phyloP scores from a whole-genome alignment of 2,797 vertebrate genomes.

The Danio tinwini region DNA sequence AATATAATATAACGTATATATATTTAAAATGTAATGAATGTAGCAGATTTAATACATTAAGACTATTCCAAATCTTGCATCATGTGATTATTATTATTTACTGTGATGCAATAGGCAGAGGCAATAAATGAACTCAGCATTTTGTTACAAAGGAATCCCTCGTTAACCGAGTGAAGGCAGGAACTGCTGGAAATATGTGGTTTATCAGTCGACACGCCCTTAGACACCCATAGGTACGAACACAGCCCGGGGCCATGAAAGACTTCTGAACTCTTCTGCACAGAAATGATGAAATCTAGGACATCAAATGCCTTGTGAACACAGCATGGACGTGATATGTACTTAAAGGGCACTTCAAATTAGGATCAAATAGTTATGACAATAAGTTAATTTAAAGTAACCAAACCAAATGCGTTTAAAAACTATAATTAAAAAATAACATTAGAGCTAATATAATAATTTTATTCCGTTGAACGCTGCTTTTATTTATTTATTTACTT shows the following conservation, averaged over 20 bases:
- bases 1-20: neutral
- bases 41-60: no score
- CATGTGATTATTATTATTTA: neutral
- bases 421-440: neutral
- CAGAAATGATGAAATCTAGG: neutral
- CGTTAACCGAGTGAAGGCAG: conserved; percentile 56
- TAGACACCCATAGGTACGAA: conserved; percentile 52
- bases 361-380: neutral
- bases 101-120: neutral
- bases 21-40: neutral
- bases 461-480: neutral
- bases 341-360: neutral
- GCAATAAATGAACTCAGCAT: neutral
- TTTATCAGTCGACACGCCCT: conserved; percentile 59
- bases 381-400: neutral
- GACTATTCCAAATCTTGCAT: neutral
- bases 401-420: neutral
- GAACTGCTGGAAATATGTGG: neutral
- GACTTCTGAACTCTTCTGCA: neutral
- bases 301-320: neutral
- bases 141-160: conserved; percentile 29
- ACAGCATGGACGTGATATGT: neutral
- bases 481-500: neutral
- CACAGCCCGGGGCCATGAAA: conserved; percentile 44
- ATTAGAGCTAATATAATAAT: neutral